phyloP scores from a whole-genome alignment of 2,797 vertebrate genomes.

The Allochrocebus solatus region DNA sequence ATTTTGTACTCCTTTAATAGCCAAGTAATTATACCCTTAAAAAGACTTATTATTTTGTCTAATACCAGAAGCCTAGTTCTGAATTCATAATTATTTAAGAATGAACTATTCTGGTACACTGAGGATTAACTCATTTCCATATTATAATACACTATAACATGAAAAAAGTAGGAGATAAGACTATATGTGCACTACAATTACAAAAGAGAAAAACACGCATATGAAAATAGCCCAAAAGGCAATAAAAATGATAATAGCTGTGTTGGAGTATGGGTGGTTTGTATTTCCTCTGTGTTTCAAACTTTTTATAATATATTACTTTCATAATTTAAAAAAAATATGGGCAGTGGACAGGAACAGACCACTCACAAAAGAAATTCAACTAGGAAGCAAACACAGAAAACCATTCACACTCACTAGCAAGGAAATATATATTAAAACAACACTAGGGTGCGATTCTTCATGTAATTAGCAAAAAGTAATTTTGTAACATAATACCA shows the following conservation, averaged over 20 bases:
- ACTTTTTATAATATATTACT: slow-evolving; percentile 33
- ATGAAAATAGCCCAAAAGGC: slow-evolving; percentile 31
- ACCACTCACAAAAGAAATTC: slow-evolving; percentile 29
- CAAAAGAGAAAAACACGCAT: slow-evolving; percentile 18
- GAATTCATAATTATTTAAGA: slow-evolving; percentile 43
- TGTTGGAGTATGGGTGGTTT: not conserved
- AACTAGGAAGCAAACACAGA: not conserved
- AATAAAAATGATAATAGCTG: slow-evolving; percentile 30
- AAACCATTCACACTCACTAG: not conserved
- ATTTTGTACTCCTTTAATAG: slow-evolving; percentile 25
- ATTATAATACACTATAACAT: not conserved
- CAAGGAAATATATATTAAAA: not conserved
- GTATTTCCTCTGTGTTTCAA: slow-evolving; percentile 31
- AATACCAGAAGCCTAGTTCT: slow-evolving; percentile 3
- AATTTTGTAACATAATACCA: not conserved
- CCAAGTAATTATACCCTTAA: not conserved
- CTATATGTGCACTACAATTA: not conserved
- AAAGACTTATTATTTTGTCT: slow-evolving; percentile 31
- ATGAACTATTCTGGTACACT: not conserved
- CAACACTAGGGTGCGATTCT: not conserved
- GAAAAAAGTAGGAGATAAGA: slow-evolving; percentile 18
- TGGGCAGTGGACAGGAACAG: not conserved
- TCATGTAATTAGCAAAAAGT: not conserved
- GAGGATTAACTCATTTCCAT: slow-evolving; percentile 13
- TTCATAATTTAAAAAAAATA: slow-evolving; percentile 29